phyloP scores from a whole-genome alignment of 2,113 vertebrate genomes.

The crab-eating macaque (Macaca fascicularis) region DNA sequence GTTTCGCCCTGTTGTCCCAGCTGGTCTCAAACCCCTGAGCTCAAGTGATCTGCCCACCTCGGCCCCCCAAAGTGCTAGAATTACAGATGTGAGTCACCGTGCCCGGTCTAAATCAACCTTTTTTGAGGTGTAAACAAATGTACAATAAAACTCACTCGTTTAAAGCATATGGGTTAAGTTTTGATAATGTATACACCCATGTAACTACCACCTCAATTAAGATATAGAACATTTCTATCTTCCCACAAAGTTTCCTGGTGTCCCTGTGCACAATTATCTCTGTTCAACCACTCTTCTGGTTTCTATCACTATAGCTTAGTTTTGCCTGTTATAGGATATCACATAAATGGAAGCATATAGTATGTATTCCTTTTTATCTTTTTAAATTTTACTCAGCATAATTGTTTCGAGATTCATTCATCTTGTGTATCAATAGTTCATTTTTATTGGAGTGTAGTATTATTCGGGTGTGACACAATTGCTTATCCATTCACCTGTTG shows the following conservation, averaged over 20 bases:
- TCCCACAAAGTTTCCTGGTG: neutral
- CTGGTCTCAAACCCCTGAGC: no score
- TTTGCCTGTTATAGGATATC: neutral
- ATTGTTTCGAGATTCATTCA: conserved; percentile 22
- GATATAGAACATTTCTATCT: neutral
- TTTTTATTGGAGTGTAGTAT: neutral
- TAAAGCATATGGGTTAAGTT: neutral
- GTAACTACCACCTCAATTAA: neutral
- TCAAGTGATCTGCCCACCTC: no score
- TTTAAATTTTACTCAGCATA: neutral
- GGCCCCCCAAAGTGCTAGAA: no score
- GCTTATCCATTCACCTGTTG: neutral
- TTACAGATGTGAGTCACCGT: no score
- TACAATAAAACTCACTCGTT: neutral
- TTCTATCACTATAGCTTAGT: neutral
- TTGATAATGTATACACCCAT: neutral
- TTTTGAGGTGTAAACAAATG: neutral
- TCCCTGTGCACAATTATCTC: neutral
- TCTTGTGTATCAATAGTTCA: neutral
- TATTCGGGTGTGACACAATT: neutral
- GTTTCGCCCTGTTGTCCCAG: no score
- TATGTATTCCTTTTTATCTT: neutral
- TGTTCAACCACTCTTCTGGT: neutral
- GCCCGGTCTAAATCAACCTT: neutral
- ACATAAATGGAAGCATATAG: neutral